Base-by-base conservation (phyloP, 1,140 invertebrate species). In the Drosophila ercepeae region DNA sequence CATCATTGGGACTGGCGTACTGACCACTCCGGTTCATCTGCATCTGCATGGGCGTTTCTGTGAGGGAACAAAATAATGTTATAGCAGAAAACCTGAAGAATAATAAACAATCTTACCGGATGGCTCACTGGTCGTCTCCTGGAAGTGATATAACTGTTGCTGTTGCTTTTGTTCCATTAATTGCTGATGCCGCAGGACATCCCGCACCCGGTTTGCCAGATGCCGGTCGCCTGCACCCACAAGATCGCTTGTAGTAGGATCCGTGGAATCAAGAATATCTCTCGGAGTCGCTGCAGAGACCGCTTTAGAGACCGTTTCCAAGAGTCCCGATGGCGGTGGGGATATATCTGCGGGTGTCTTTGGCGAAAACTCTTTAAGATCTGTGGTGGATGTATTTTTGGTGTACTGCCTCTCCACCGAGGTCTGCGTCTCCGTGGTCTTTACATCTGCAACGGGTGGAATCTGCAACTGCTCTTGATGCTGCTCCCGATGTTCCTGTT, bases 311-410 rank as follows among this genome's bases (percentile, higher is more conserved):
- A 19, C 2, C 3, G 42, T 55, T 27, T 18, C 13, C 11, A 11
- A 41, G 3, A 23, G 41, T 3, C 36, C 36, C 7, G 50, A 14
- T 9, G 14, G 13, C 16, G 13, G 19, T 7, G 21, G 19, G 23
- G 49, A 14, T 0, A 16, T 32, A 9, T 0, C 9, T 4, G 55
- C 7, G 19, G 36, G 16, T 9, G 34, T 39, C 8, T 36, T 23
- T 13, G 41, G 23, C 21, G 23, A 29, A 3, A 49, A 27, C 13
- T 45, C 48, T 1, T 2, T 7, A 32, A 88, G 41, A 41, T 86
- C 77, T 3, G 69, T 67, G 0, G 82, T 86, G 1, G 82, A 82
- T 3, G 82, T 78, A 13, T 70, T 32, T 27, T 82, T 88, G 16
- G 63, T 53, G 9, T 58, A 42, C 13, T 39, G 3, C 0, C 8